phyloP scores from a whole-genome alignment of 2,888 invertebrate species.

The Endomychus coccineus region DNA sequence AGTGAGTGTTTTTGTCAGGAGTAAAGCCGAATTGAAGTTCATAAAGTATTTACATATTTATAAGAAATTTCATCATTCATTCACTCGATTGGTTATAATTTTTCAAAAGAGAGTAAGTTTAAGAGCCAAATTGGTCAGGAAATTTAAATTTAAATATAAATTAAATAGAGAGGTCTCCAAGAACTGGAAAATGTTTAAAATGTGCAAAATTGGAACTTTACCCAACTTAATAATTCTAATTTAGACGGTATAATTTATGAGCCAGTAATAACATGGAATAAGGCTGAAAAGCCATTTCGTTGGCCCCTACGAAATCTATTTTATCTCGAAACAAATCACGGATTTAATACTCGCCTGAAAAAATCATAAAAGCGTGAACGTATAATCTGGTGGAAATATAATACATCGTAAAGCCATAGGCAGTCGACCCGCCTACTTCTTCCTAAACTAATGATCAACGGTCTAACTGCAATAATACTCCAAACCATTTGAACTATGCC shows the following conservation, averaged over 20 bases:
- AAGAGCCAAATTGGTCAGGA: no score
- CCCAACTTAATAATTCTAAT: constrained; percentile 14
- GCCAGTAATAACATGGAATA: constrained; percentile 13
- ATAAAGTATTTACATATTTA: no score
- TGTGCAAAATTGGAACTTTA: constrained; percentile 13
- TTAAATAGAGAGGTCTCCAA: constrained; percentile 3
- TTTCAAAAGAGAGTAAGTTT: no score
- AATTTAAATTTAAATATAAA: constrained; percentile 15
- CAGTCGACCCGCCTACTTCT: constrained; percentile 23
- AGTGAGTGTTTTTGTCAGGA: no score
- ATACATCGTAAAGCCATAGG: constrained; percentile 34
- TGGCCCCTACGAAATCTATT: constrained; percentile 19
- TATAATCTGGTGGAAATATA: constrained; percentile 36
- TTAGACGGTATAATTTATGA: constrained; percentile 15
- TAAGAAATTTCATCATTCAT: no score
- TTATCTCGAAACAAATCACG: constrained; percentile 27
- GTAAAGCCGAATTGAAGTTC: no score
- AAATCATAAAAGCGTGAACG: constrained; percentile 35
- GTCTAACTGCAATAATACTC: constrained; percentile 1
- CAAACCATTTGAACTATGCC: constrained; percentile 10
- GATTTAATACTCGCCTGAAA: constrained; percentile 27
- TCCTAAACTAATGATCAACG: constrained; percentile 14
- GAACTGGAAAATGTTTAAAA: constrained; percentile 1
- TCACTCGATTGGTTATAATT: no score
- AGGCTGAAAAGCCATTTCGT: constrained; percentile 12